These are phyloP conservation scores for Thecocarcelia acutangulata DNA, from an alignment of 2,888 invertebrate genomes.

Conservation along the genomic window DNA sequence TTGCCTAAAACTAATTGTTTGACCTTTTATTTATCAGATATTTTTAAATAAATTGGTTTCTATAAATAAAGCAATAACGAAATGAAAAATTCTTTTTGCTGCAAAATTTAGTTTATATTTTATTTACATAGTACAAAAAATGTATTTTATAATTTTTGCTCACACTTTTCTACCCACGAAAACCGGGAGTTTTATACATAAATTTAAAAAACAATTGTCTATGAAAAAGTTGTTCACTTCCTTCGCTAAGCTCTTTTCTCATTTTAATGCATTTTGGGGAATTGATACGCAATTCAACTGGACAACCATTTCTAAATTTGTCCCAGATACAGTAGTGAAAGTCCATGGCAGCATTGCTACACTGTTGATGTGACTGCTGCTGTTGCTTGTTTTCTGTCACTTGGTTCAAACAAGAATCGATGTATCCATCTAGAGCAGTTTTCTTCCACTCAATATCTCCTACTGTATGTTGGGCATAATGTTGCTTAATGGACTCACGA, in stretches of 20 bases:
- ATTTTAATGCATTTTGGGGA: constrained; percentile 72
- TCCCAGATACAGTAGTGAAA: constrained; percentile 72
- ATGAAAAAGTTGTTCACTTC: constrained; percentile 64
- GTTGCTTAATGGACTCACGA: constrained; percentile 67
- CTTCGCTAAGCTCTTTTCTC: constrained; percentile 70
- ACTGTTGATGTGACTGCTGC: constrained; percentile 49
- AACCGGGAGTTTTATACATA: constrained; percentile 42
- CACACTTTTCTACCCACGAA: too few species aligned
- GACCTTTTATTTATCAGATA: constrained; percentile 25
- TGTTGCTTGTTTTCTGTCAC: constrained; percentile 52
- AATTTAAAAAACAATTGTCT: constrained; percentile 70
- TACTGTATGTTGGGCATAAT: constrained; percentile 61
- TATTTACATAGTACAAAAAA: too few species aligned
- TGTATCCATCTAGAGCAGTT: constrained; percentile 68
- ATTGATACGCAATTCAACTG: constrained; percentile 71
- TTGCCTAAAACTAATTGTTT: constrained; percentile 62
- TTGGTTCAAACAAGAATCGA: constrained; percentile 72
- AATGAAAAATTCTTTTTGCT: too few species aligned
- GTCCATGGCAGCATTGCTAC: constrained; percentile 70
- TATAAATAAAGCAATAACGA: background rate
- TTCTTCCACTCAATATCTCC: constrained; percentile 68
- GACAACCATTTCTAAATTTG: constrained; percentile 72
- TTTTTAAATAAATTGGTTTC: constrained; percentile 47
- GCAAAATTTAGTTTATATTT: too few species aligned
- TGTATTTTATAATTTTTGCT: too few species aligned